A percentile compares a stretch with the other conserved stretches of the same genome.
These are phyloP conservation scores for Apamea crenata DNA, from an alignment of 2,888 invertebrate species.

Conservation along the genomic window DNA sequence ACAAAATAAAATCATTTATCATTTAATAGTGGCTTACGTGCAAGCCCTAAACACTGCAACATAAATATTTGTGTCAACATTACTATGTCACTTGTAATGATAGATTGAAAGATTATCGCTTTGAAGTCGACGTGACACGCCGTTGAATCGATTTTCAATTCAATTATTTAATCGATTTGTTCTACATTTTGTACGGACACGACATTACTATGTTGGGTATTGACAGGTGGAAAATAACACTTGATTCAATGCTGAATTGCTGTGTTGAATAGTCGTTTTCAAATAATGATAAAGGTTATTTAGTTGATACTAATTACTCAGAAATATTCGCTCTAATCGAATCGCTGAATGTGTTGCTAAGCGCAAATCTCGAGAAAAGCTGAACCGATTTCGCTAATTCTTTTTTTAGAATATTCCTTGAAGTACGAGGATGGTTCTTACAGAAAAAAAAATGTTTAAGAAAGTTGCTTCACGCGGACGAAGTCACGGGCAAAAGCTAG, in stretches of 20 bases:
- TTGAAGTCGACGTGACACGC: conserved; percentile 39
- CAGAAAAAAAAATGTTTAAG: too few species aligned
- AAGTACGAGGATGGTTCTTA: too few species aligned
- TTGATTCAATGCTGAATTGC: conserved; percentile 7
- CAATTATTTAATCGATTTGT: conserved; percentile 51
- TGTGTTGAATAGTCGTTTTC: background rate
- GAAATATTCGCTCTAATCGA: too few species aligned
- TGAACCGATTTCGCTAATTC: too few species aligned
- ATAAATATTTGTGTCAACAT: conserved; percentile 47
- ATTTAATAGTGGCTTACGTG: background rate
- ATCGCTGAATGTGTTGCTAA: too few species aligned
- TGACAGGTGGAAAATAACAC: conserved; percentile 24
- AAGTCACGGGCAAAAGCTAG: too few species aligned
- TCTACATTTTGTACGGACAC: conserved; percentile 29
- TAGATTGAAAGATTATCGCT: conserved; percentile 55
- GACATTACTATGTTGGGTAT: conserved; percentile 33
- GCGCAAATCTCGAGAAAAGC: too few species aligned
- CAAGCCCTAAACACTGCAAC: conserved; percentile 37
- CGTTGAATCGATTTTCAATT: conserved; percentile 45
- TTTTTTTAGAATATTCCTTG: too few species aligned
- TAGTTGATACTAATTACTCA: background rate
- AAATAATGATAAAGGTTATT: background rate
- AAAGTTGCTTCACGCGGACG: too few species aligned
- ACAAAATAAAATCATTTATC: too few species aligned
- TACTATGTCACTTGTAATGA: conserved; percentile 50